These are phyloP conservation scores for Recurvirostra avosetta DNA, from an alignment of 2,113 vertebrate species.

Conservation along the genomic window DNA sequence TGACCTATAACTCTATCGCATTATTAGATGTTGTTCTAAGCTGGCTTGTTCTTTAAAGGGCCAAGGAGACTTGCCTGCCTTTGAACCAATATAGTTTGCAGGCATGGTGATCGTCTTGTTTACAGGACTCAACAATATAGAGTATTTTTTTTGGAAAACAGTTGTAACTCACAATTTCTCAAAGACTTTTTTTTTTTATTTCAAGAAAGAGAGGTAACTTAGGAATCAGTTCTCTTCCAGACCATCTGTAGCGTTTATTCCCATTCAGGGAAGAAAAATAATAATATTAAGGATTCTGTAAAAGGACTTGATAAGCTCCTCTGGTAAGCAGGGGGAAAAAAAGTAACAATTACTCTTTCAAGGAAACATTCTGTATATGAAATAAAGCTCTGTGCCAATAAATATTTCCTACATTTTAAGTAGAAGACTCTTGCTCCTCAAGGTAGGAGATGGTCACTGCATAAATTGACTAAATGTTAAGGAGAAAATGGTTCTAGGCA, in stretches of 20 bases:
- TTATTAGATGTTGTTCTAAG: neutral
- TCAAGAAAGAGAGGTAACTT: neutral
- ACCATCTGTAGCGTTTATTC: neutral
- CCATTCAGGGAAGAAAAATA: neutral
- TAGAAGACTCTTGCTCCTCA: neutral
- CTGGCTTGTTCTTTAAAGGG: neutral
- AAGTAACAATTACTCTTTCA: neutral
- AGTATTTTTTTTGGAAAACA: neutral
- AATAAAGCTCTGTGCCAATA: conserved; percentile 5
- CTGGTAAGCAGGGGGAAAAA: neutral
- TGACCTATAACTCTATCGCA: neutral
- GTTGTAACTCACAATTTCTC: neutral
- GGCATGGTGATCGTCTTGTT: neutral
- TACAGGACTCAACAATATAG: neutral
- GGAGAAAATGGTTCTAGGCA: neutral
- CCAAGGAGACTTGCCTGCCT: neutral
- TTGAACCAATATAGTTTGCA: neutral
- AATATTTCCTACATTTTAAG: neutral
- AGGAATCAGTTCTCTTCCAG: neutral
- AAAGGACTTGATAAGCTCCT: conserved; percentile 13
- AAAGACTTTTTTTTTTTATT: neutral
- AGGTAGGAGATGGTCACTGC: neutral
- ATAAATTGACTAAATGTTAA: neutral
- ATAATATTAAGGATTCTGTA: conserved; percentile 13
- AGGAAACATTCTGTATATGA: conserved; percentile 19